These are phyloP conservation scores for Epinotia demarniana DNA, from an alignment of 2,888 invertebrate genomes.

Conservation along the genomic window DNA sequence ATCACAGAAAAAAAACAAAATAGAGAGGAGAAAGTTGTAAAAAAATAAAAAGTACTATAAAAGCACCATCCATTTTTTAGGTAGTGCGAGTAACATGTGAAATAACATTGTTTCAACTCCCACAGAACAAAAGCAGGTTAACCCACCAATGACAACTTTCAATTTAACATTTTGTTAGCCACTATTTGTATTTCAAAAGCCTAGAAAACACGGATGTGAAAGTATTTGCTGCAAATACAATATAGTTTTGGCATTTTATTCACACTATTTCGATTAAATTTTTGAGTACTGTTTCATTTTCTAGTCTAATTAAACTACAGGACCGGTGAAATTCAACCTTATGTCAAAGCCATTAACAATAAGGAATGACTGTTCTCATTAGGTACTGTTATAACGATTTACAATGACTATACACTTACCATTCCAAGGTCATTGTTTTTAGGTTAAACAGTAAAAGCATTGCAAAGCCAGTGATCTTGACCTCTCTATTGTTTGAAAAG, in stretches of 20 bases:
- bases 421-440: conserved; percentile 37
- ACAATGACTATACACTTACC: conserved; percentile 4
- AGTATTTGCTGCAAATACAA: too few relatives aligned
- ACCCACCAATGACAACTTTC: conserved; percentile 13
- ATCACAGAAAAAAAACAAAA: too few relatives aligned
- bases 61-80: too few relatives aligned
- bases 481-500: conserved; percentile 38
- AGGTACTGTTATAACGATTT: not conserved
- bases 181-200: not conserved
- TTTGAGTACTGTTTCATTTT: not conserved
- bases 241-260: not conserved
- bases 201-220: not conserved
- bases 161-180: conserved; percentile 11
- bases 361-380: not conserved
- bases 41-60: too few relatives aligned
- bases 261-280: not conserved
- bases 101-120: conserved; percentile 10
- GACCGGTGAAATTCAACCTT: not conserved
- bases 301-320: not conserved
- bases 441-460: conserved; percentile 38
- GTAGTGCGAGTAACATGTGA: too few relatives aligned
- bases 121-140: conserved; percentile 5
- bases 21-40: too few relatives aligned
- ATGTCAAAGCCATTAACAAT: not conserved
- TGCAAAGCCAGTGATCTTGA: conserved; percentile 33